Evolutionary conservation across 1,140 invertebrate species (phyloP), one percentile per base, ranked within the genome.

Genomic region (Drosophila teissieri): DNA sequence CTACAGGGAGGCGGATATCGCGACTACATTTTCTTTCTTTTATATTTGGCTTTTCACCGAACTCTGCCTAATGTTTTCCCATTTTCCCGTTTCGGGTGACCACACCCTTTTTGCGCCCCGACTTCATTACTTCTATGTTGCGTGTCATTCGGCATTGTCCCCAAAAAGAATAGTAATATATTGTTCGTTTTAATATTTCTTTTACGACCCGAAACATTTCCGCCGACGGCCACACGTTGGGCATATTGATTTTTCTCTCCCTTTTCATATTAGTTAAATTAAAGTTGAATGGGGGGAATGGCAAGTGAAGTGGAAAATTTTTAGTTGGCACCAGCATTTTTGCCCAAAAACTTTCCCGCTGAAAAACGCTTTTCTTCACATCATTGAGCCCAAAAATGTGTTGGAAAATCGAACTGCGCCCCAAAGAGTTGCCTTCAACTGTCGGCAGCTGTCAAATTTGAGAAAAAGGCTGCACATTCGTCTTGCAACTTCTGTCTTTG

Each of bases 391-490:
- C 27, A 36, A 67, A 67, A 39, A 22, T 69, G 55, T 64, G 62
- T 44, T 60, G 61, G 55, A 36, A 64, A 61, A 64, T 37, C 37
- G 55, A 61, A 62, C 31, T 17, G n/a, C 24, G 42, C 34, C 42
- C 24, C 40, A 12, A 15, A 46, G 44, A 48, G 14, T 46, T 46
- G 63, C 63, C 65, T 73, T 70, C 60, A 53, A 36, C 37, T 64
- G 72, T 74, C 73, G 49, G 73, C 73, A 55, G 73, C 73, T 77
- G 73, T 77, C 73, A 77, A 75, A 77, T 49, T 54, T 76, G 64
- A 58, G 48, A 77, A 75, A 76, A 54, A 22, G 49, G 49, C 53
- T 76, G 70, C 70, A 67, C 73, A 76, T 76, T 76, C 54, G 54
- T 76, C 73, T 76, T 76, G 53, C 54, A 73, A 61, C 67, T 70